Conservation (phyloP, 2,113 vertebrate genomes). For the Dipodomys ordii region DNA sequence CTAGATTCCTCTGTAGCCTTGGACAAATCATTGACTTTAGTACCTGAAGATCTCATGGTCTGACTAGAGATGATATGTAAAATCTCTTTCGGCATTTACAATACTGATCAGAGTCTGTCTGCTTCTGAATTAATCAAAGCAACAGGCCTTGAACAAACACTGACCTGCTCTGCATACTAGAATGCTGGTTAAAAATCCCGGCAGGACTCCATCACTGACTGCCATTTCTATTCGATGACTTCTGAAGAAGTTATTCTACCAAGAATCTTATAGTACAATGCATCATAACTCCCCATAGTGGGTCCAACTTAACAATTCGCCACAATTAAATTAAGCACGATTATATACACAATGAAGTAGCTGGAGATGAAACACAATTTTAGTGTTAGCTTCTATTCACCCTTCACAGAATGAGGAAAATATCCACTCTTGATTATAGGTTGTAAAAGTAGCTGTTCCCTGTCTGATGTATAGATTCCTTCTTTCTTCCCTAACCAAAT, state of each 20-base stretch:
- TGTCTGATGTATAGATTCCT: not conserved
- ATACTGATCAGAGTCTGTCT: conserved; percentile 8
- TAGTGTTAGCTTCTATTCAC: not conserved
- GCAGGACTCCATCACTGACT: not conserved
- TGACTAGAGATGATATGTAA: not conserved
- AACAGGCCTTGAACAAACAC: not conserved
- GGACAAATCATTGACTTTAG: not conserved
- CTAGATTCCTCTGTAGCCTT: not conserved
- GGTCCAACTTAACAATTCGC: not conserved
- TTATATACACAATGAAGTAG: not conserved
- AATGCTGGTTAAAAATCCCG: not conserved
- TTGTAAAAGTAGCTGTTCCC: not conserved
- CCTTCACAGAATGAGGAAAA: not conserved
- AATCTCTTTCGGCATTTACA: not conserved
- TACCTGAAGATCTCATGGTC: not conserved
- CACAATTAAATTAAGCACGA: not conserved
- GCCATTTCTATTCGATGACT: not conserved
- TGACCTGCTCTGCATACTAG: not conserved
- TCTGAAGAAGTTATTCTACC: not conserved
- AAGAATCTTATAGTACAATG: not conserved
- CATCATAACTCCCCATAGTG: not conserved
- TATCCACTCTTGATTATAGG: not conserved
- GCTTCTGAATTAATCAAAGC: conserved; percentile 34
- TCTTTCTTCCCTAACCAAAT: not conserved
- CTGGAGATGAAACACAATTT: not conserved